Percentiles rank a stretch among this genome's conserved stretches.
These are phyloP conservation scores for Aphis gossypii DNA, from an alignment of 1,140 invertebrate species.

Conservation along the genomic window DNA sequence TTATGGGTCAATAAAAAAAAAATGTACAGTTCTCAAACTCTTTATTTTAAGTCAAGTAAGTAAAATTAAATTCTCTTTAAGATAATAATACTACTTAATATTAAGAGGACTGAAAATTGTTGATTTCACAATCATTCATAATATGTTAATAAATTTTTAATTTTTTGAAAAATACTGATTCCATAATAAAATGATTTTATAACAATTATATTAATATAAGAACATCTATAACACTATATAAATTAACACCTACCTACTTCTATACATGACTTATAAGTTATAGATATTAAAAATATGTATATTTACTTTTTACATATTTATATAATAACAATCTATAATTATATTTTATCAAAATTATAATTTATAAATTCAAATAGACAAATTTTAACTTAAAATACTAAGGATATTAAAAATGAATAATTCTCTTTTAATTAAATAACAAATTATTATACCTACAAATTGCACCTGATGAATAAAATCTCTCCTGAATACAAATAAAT, in stretches of 20 bases:
- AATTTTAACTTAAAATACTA: neutral
- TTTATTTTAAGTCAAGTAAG: neutral
- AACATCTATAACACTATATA: neutral
- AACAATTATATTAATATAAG: neutral
- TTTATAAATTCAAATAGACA: neutral
- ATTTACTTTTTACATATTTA: neutral
- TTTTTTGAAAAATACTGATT: neutral
- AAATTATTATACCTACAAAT: neutral
- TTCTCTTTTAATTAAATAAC: neutral
- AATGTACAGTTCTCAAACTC: neutral
- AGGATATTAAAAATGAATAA: neutral
- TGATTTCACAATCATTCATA: neutral
- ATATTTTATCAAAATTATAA: neutral
- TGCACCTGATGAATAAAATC: neutral
- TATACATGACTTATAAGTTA: neutral
- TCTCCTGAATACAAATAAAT: conserved; percentile 4
- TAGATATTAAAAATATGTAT: neutral
- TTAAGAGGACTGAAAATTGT: neutral
- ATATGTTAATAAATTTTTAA: neutral
- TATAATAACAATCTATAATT: neutral
- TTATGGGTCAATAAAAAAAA: neutral
- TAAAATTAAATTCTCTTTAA: neutral
- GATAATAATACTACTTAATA: neutral
- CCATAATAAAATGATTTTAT: neutral
- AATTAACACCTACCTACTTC: neutral